Evolutionary conservation across 2,797 vertebrate genomes (phyloP).

Genomic region (Lutjanus campechanus): DNA sequence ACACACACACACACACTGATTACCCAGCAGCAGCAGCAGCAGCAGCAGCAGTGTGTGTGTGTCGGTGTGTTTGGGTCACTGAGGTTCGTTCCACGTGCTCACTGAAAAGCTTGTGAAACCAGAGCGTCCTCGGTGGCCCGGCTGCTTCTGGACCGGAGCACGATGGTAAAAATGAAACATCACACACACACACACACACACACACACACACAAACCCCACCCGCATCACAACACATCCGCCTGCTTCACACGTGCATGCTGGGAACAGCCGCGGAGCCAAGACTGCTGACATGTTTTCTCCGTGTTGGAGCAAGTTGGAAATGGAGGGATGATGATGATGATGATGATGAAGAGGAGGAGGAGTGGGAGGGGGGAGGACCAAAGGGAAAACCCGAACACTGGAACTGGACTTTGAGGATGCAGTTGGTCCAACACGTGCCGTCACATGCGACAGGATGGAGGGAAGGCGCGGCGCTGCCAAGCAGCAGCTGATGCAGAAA

Average conservation of each 20-base stretch:
- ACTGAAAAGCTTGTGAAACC: conserved; percentile 23
- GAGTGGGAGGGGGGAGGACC: neutral
- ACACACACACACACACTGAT: neutral
- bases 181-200: neutral
- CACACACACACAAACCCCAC: conserved; percentile 17
- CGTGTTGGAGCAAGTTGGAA: conserved; percentile 18
- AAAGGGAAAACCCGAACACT: conserved; percentile 14
- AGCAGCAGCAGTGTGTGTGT: no score
- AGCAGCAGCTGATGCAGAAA: conserved; percentile 31
- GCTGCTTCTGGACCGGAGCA: conserved; percentile 7
- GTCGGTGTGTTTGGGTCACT: conserved; percentile 18
- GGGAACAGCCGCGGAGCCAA: conserved; percentile 38
- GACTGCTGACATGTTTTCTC: conserved; percentile 58
- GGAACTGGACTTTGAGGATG: conserved; percentile 5
- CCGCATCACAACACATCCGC: conserved; percentile 37
- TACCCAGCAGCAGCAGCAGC: neutral
- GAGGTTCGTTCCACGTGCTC: conserved; percentile 47
- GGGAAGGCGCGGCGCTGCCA: conserved; percentile 9
- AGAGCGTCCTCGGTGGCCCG: conserved; percentile 31
- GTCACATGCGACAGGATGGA: conserved; percentile 54
- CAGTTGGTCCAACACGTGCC: conserved; percentile 42
- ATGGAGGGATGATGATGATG: conserved; percentile 5
- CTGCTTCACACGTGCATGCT: conserved; percentile 49
- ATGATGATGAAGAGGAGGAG: neutral
- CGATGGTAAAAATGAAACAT: conserved; percentile 29